Evolutionary conservation across 2,888 invertebrate species (phyloP), one percentile per base, ranked within the genome.

Genomic region (Allophyes oxyacanthae): DNA sequence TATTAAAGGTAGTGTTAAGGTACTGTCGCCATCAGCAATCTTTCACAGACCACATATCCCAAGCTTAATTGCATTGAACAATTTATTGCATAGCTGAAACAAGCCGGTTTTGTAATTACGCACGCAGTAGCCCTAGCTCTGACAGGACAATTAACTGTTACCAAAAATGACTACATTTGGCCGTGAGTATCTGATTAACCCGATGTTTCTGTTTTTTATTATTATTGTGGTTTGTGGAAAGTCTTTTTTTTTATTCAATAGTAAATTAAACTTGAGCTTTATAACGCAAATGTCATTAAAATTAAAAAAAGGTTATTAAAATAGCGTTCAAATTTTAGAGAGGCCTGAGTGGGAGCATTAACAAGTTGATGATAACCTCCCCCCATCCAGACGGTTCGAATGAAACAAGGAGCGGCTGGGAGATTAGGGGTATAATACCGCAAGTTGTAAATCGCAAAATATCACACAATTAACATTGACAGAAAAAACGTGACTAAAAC

Each of bases 51-150:
- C 80, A 77, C 81, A 81, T 81, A 82, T 80, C 77, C 77, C 74
- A 66, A 69, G 77, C 78, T 78, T 84, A 87, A 88, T 86, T 87
- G 83, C 82, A 75, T 75, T 69, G 77, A 79, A 80, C 83, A 83
- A 88, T 88, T 88, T 87, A 88, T 86, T 58, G 86, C 82, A 76
- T 78, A 82, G 84, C 75, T 76, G 81, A 81, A 82, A 71, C 75
- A 69, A 74, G 56, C 64, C 66, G 79, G 80, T 77, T 81, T 78
- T 80, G 84, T 81, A 86, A 86, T 86, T 85, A 84, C 80, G 77
- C 76, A 68, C 61, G 41, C 60, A 57, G 62, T 65, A 66, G 65
- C 50, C 59, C 67, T 67, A 68, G 66, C 57, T 74, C 72, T 80
- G 84, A 82, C 82, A 77, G 79, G 49, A 82, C 82, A 82, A 83